These are phyloP conservation scores for Nylanderia fulva DNA, from an alignment of 1,140 invertebrate genomes.

Conservation along the genomic window DNA sequence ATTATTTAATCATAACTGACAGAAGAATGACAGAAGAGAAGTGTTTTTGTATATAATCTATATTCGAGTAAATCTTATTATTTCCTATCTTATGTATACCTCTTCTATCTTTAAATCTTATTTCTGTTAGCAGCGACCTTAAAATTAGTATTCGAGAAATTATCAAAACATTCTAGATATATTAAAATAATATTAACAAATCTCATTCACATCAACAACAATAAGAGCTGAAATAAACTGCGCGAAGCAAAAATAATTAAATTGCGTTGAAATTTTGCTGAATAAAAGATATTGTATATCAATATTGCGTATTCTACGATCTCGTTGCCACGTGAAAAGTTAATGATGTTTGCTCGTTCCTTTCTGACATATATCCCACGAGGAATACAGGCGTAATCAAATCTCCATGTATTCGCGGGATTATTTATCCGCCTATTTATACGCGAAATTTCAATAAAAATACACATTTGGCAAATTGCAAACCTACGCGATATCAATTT, in stretches of 20 bases:
- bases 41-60: no score
- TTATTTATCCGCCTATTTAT: constrained; percentile 45
- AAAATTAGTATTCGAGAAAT: neutral
- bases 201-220: neutral
- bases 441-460: constrained; percentile 13
- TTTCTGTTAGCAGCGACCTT: neutral
- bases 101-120: no score
- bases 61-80: no score
- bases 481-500: constrained; percentile 48
- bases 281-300: constrained; percentile 3
- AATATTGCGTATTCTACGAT: constrained; percentile 18
- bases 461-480: constrained; percentile 29
- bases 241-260: neutral
- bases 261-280: neutral
- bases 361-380: neutral
- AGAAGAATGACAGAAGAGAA: neutral
- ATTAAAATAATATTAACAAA: neutral
- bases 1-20: no score
- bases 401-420: neutral
- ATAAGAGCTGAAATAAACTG: neutral
- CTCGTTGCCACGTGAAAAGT: constrained; percentile 10
- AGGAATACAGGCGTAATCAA: constrained; percentile 15
- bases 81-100: no score
- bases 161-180: neutral
- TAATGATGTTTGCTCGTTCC: constrained; percentile 28